These are phyloP conservation scores for Eretmocerus hayati DNA, from an alignment of 2,888 invertebrate genomes.

Conservation along the genomic window DNA sequence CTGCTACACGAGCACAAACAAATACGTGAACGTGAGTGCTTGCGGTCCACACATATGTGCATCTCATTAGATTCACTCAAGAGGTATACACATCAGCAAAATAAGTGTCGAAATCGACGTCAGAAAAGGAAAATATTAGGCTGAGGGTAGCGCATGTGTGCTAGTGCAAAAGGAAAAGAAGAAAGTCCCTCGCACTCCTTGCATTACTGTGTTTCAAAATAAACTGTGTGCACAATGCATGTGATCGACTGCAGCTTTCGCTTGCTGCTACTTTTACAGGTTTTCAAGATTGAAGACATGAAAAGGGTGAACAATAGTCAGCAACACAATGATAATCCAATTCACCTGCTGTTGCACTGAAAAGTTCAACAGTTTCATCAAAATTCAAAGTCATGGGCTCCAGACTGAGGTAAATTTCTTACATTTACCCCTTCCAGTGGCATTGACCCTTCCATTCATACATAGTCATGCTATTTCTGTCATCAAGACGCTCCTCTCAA, in stretches of 20 bases:
- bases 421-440: no score
- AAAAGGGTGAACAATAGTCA: not conserved
- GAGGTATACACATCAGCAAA: not conserved
- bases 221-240: not conserved
- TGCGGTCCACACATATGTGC: not conserved
- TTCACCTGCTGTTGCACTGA: conserved; percentile 2
- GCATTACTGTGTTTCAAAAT: no score
- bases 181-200: no score
- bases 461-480: no score
- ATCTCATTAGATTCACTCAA: not conserved
- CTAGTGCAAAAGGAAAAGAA: no score
- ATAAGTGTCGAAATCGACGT: not conserved
- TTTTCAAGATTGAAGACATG: conserved; percentile 3
- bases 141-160: no score
- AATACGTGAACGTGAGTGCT: conserved; percentile 1
- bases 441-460: no score
- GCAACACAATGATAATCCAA: conserved; percentile 7
- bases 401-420: conserved; percentile 17
- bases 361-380: not conserved
- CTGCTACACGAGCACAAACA: not conserved
- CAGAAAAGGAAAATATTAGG: no score
- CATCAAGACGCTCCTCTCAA: no score
- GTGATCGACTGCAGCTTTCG: not conserved
- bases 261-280: not conserved
- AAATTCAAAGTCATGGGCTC: conserved; percentile 15